Evolutionary conservation across 2,888 invertebrate species (phyloP).

Genomic region (Drosophila affinis): DNA sequence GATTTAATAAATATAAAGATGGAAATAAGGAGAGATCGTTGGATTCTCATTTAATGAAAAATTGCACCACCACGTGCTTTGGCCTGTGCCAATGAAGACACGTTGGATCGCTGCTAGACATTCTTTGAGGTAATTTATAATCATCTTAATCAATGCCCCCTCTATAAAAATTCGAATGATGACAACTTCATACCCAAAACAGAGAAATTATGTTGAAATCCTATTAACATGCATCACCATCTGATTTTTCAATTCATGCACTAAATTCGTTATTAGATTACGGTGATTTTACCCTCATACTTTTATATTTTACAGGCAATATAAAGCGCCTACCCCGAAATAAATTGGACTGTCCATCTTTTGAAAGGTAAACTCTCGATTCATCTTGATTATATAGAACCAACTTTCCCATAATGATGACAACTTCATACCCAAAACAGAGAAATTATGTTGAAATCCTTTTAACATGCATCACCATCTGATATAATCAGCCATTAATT

Average conservation of each 20-base stretch:
- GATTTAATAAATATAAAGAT: not conserved
- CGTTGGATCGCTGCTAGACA: not conserved
- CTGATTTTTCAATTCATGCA: conserved; percentile 40
- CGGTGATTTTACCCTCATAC: not conserved
- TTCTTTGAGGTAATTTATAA: conserved; percentile 7
- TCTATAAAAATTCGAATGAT: conserved; percentile 27
- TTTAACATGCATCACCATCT: conserved; percentile 75
- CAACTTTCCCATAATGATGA: conserved; percentile 49
- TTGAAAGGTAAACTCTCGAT: conserved; percentile 4
- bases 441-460: conserved; percentile 52
- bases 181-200: conserved; percentile 55
- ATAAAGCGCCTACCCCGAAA: not conserved
- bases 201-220: conserved; percentile 55
- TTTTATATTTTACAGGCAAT: not conserved
- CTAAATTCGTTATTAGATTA: too few species aligned
- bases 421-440: conserved; percentile 56
- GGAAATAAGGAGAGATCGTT: not conserved
- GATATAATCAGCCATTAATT: conserved; percentile 20
- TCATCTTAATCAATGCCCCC: not conserved
- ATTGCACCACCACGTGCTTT: conserved; percentile 16
- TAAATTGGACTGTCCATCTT: not conserved
- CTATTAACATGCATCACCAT: conserved; percentile 72
- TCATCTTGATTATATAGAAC: too few species aligned
- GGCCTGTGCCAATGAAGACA: conserved; percentile 8
- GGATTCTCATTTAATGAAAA: not conserved